Evolutionary conservation across 2,797 vertebrate genomes (phyloP), one percentile per base, ranked within the genome.

Genomic region (Peromyscus melanophrys): DNA sequence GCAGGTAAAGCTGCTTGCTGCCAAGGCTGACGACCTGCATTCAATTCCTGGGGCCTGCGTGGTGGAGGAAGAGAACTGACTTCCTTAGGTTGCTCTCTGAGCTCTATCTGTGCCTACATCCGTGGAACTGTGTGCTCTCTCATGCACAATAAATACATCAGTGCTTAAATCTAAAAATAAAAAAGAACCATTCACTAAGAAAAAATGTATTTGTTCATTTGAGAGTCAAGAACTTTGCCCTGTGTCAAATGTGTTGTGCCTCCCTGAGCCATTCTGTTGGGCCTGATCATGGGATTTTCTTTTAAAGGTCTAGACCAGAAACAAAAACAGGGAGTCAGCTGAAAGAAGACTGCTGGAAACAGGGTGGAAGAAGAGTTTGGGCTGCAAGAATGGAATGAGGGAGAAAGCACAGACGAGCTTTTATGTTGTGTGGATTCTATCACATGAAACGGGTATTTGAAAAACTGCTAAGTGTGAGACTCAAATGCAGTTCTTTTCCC

Each of bases 291-390:
- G 40, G 40, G 19, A 40, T 89, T 96, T 92, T 77, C 91, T 46
- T 55, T 87, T 77, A 73, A 4, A 73, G 2, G 57, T 76, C 31
- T 89, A 94, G 55, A 80, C 34, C 52, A 95, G 61, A 96, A 61
- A 55, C 95, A n/a, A 97, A 92, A 95, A 76, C 14, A 71, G 16
- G 49, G 25, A 49, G 25, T 96, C 43, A 86, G 19, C 23, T 9
- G 83, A 65, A 90, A 92, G 67, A 94, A 92, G 27, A 85, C 4
- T 10, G 37, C 23, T 55, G 23, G 86, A 78, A 73, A 93, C 69
- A 16, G 69, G 46, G 29, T 27, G 31, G 71, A 21, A 89, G 55
- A 89, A 19, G 49, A 83, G 76, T 65, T 52, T 90, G 57, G 16
- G 34, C 82, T 95, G 7, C 29, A 25, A 59, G 37, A 82, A 91